Conservation (phyloP, 2,113 vertebrate species). For the Mustelus asterias region DNA sequence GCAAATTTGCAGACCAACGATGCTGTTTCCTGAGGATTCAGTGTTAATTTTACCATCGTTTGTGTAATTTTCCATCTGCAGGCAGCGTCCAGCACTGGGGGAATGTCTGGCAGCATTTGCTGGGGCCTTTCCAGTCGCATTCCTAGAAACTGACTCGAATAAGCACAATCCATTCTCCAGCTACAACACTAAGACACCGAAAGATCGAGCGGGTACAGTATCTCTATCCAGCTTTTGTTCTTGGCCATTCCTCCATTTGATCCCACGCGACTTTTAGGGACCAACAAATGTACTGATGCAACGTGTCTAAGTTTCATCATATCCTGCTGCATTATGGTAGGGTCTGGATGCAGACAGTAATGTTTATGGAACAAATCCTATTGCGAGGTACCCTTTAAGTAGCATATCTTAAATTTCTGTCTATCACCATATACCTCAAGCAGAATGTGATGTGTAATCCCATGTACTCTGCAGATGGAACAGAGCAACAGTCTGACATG, state of each 20-base stretch:
- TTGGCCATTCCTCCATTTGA: neutral
- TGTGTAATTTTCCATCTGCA: constrained; percentile 47
- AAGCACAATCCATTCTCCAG: constrained; percentile 82
- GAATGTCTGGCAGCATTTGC: constrained; percentile 89
- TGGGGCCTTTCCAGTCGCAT: constrained; percentile 86
- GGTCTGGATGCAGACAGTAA: neutral
- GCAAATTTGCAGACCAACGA: neutral
- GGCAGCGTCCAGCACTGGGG: constrained; percentile 84
- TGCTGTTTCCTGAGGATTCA: neutral
- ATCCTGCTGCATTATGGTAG: too few species aligned
- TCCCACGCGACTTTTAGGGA: neutral
- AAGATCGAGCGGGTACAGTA: constrained; percentile 72
- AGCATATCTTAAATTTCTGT: too few species aligned
- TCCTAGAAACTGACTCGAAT: constrained; percentile 83
- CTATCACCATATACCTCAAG: too few species aligned
- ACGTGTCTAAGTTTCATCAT: neutral
- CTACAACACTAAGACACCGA: constrained; percentile 76
- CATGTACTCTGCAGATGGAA: too few species aligned
- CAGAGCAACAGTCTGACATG: too few species aligned
- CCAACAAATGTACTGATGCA: neutral
- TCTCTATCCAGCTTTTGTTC: neutral
- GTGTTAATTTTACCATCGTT: neutral
- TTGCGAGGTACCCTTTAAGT: too few species aligned
- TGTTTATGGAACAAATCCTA: neutral
- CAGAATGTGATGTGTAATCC: too few species aligned